A percentile compares a stretch with the other conserved stretches of the same genome.
Conservation (phyloP, 2,888 invertebrate species). For the Sipunculus nudus region DNA sequence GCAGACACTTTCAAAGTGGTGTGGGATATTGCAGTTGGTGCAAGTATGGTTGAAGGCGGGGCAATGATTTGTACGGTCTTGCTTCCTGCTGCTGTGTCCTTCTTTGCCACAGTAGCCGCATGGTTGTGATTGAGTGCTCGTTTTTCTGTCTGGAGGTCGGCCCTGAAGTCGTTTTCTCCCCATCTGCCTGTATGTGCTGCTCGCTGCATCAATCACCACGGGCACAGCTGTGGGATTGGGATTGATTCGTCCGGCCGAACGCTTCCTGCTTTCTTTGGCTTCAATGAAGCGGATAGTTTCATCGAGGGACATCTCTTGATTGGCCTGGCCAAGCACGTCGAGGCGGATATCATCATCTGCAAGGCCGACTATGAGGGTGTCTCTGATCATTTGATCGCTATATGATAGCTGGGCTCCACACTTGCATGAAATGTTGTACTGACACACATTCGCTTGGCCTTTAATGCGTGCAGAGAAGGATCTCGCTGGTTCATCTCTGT, state of each 20-base stretch:
- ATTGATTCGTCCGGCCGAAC: constrained; percentile 34
- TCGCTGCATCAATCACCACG: constrained; percentile 21
- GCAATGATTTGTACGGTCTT: constrained; percentile 28
- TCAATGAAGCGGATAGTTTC: constrained; percentile 39
- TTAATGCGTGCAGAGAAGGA: constrained; percentile 35
- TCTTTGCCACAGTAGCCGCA: constrained; percentile 39
- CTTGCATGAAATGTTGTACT: too few relatives aligned
- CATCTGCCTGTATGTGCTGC: constrained; percentile 20
- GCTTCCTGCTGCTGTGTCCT: constrained; percentile 37
- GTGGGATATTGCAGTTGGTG: constrained; percentile 21
- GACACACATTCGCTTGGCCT: constrained; percentile 41
- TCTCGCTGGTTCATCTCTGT: constrained; percentile 35
- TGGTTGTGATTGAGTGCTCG: neutral
- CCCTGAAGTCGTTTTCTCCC: neutral
- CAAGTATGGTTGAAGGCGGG: constrained; percentile 38
- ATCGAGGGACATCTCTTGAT: constrained; percentile 38
- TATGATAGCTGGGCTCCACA: constrained; percentile 31
- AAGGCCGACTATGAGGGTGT: constrained; percentile 23
- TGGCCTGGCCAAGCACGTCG: constrained; percentile 32
- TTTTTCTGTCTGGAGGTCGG: neutral
- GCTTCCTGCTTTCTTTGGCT: constrained; percentile 40
- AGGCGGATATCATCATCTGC: constrained; percentile 33
- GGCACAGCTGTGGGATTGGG: too few relatives aligned
- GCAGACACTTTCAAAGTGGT: constrained; percentile 39
- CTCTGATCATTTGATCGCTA: constrained; percentile 29